phyloP scores from a whole-genome alignment of 2,797 vertebrate genomes.

The Meda fulgida region DNA sequence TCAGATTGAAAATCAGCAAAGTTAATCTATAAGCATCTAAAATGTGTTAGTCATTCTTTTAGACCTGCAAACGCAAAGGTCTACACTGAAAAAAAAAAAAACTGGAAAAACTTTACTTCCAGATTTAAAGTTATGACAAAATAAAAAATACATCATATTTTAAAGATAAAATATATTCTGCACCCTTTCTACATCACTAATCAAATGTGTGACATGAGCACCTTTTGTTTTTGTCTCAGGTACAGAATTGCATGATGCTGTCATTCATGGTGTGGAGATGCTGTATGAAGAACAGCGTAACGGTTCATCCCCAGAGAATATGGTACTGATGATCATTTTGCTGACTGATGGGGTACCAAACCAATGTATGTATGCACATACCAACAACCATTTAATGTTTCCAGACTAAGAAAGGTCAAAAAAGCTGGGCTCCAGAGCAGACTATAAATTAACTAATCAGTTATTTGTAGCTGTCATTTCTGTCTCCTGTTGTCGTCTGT shows the following conservation, averaged over 20 bases:
- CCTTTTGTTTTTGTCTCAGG: slow-evolving; percentile 68
- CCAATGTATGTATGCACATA: slow-evolving; percentile 65
- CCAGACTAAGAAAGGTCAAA: too few relatives aligned
- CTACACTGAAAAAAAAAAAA: not conserved
- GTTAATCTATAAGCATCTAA: not conserved
- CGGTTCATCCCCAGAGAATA: slow-evolving; percentile 68
- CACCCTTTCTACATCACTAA: not conserved
- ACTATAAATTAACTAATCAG: too few relatives aligned
- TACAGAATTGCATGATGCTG: slow-evolving; percentile 82
- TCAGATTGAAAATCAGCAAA: too few relatives aligned
- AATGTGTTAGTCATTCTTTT: not conserved
- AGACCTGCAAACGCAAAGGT: not conserved
- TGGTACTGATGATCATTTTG: slow-evolving; percentile 84
- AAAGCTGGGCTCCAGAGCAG: not conserved
- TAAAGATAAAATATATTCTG: not conserved
- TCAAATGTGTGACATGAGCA: not conserved
- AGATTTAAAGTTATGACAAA: not conserved
- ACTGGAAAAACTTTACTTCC: too few relatives aligned
- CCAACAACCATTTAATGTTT: not conserved
- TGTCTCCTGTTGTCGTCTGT: not conserved
- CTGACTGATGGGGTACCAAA: slow-evolving; percentile 90
- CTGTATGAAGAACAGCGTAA: slow-evolving; percentile 67
- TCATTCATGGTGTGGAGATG: slow-evolving; percentile 73
- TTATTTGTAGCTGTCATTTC: not conserved
- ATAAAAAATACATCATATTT: not conserved